Evolutionary conservation across 2,797 vertebrate species (phyloP).

Genomic region (Liasis olivaceus): DNA sequence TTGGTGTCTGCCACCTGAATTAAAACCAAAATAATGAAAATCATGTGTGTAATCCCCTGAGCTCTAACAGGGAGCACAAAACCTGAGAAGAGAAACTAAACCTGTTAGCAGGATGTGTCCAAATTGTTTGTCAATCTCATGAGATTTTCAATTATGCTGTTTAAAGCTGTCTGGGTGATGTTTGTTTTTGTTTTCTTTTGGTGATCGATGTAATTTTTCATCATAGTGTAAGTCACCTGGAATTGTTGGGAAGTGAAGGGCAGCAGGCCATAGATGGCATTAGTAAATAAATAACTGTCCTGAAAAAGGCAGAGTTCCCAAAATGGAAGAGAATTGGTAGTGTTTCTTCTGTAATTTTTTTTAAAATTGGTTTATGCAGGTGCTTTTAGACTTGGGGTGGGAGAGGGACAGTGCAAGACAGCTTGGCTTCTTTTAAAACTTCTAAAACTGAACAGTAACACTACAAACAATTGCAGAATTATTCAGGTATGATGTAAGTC

Average conservation of each 20-base stretch:
- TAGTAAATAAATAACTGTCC: background rate
- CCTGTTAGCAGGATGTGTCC: background rate
- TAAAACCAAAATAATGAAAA: background rate
- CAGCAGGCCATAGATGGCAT: background rate
- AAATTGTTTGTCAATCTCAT: background rate
- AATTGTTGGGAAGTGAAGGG: background rate
- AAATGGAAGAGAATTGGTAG: background rate
- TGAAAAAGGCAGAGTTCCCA: background rate
- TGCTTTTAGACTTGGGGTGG: background rate
- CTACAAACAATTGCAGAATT: background rate
- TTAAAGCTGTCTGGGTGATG: background rate
- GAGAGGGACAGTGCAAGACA: background rate
- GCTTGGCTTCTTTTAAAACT: background rate
- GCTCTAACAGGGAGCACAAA: background rate
- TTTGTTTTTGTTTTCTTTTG: background rate
- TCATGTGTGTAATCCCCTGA: background rate
- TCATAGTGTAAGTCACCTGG: background rate
- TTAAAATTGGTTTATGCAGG: background rate
- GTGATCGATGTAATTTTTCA: background rate
- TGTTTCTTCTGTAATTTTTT: background rate
- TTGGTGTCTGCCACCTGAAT: background rate
- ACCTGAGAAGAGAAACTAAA: background rate
- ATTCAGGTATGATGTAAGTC: background rate
- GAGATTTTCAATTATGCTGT: background rate
- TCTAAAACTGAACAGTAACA: background rate